Conservation (phyloP, 2,888 invertebrate species). For the Clepsis dumicolana region DNA sequence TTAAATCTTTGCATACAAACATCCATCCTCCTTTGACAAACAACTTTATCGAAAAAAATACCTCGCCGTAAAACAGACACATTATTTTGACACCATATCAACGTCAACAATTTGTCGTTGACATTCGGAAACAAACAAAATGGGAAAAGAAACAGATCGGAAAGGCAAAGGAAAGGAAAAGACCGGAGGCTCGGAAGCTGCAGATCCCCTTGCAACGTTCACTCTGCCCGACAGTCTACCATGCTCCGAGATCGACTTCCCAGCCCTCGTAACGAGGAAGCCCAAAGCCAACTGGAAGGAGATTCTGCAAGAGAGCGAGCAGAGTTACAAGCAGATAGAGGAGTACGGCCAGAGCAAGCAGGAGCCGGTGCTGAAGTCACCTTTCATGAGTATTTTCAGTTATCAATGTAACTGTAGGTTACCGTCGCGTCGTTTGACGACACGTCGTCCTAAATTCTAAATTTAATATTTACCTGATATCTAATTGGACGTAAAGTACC, state of each 20-base stretch:
- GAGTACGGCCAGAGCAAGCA: conserved; percentile 61
- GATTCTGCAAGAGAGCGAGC: conserved; percentile 67
- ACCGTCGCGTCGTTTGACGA: too few species aligned
- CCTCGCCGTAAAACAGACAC: neutral
- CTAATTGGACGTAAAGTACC: too few species aligned
- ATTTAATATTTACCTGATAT: too few species aligned
- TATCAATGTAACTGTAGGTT: neutral
- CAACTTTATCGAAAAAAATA: neutral
- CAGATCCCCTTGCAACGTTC: conserved; percentile 64
- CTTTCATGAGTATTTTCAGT: conserved; percentile 65
- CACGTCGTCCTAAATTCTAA: too few species aligned
- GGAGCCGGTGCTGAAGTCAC: conserved; percentile 57
- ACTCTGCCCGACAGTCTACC: conserved; percentile 73
- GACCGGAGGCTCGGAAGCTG: conserved; percentile 55
- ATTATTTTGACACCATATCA: neutral
- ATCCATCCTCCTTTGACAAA: too few species aligned
- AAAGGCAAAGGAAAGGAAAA: conserved; percentile 65
- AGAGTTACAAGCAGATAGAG: conserved; percentile 60
- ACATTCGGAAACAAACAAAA: conserved; percentile 46
- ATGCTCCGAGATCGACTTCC: conserved; percentile 75
- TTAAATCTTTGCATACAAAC: too few species aligned
- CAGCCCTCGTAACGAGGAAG: conserved; percentile 59
- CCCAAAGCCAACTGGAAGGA: conserved; percentile 67
- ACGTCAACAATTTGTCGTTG: neutral
- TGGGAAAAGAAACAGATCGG: conserved; percentile 69